Evolutionary conservation across 1,140 invertebrate species (phyloP).

Genomic region (Caenorhabditis remanei): DNA sequence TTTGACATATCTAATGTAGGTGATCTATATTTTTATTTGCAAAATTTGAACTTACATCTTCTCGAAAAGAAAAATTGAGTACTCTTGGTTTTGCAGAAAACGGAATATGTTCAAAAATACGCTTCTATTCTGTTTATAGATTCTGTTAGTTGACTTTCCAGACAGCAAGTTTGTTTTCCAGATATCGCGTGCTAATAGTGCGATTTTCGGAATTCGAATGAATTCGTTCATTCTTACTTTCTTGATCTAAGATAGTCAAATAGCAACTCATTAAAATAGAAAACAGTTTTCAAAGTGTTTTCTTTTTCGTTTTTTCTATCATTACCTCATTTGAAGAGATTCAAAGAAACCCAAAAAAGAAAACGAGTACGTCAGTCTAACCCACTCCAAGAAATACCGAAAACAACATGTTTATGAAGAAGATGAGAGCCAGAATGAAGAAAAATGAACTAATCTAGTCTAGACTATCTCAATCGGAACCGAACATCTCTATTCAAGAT

Average conservation of each 20-base stretch:
- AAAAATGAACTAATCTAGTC: constrained; percentile 19
- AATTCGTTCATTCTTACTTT: too few relatives aligned
- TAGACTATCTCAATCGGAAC: background rate
- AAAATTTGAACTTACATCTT: background rate
- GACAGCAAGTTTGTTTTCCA: too few relatives aligned
- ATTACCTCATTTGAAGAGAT: background rate
- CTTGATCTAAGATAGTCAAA: too few relatives aligned
- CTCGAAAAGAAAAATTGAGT: too few relatives aligned
- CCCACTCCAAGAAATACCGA: background rate
- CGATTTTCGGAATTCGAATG: too few relatives aligned
- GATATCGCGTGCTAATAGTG: too few relatives aligned
- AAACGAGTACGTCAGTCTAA: background rate
- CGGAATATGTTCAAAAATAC: too few relatives aligned
- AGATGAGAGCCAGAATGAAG: background rate
- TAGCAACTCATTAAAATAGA: too few relatives aligned
- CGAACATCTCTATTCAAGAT: background rate
- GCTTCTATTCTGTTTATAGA: too few relatives aligned
- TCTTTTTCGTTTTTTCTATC: background rate
- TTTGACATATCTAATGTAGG: constrained; percentile 28
- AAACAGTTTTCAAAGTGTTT: too few relatives aligned
- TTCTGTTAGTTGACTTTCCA: too few relatives aligned
- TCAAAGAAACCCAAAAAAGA: background rate
- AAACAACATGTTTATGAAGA: constrained; percentile 10
- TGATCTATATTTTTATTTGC: constrained; percentile 5
- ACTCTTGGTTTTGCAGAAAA: too few relatives aligned